Base-by-base conservation (phyloP, 2,113 vertebrate genomes). In the Rhodinocichla rosea region DNA sequence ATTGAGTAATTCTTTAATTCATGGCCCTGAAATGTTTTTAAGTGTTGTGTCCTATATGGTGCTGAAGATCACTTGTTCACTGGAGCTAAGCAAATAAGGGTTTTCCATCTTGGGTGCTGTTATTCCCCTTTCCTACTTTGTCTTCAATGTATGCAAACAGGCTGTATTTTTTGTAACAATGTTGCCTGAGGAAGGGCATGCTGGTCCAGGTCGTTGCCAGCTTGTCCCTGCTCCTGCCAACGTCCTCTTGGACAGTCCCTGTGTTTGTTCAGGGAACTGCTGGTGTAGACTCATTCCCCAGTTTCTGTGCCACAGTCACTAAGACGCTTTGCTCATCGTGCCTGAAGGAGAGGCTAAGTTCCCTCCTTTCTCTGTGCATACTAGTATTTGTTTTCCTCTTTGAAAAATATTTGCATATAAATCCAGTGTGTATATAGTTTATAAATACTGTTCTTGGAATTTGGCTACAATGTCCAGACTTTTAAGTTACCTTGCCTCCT, bases 311-410 rank as follows among this genome's bases (percentile, higher is more conserved):
- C 2, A 3, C 44, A 16, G 30, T 4, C 1, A 1, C 44, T 60
- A 1, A 32, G 22, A 19, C 0, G 2, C 57, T 74, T 26, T 21
- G 3, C 9, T 64, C 9, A 23, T 32, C 1, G 0, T 13, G 4
- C 40, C 59, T 69, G 20, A 88, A 74, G 63, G 32, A 76, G 42
- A 33, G 26, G 26, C 20, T 11, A 5, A 42, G 18, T 47, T 87
- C n/a, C 7, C 12, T 44, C 26, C 23, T 71, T 90, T 62, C 28
- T 65, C 23, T 52, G 13, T 67, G 60, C 37, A 11, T 21, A 35
- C 24, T 50, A 16, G 9, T 20, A 16, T 62, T 87, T 83, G 30
- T 53, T 92, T 56, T 30, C 11, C 6, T 68, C 15, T 76, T 44
- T 0, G 6, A 55, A 76, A 92, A 87, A 55, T 45, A 37, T 13